Base-by-base conservation (phyloP, 2,113 vertebrate species). In the Edolisoma coerulescens region DNA sequence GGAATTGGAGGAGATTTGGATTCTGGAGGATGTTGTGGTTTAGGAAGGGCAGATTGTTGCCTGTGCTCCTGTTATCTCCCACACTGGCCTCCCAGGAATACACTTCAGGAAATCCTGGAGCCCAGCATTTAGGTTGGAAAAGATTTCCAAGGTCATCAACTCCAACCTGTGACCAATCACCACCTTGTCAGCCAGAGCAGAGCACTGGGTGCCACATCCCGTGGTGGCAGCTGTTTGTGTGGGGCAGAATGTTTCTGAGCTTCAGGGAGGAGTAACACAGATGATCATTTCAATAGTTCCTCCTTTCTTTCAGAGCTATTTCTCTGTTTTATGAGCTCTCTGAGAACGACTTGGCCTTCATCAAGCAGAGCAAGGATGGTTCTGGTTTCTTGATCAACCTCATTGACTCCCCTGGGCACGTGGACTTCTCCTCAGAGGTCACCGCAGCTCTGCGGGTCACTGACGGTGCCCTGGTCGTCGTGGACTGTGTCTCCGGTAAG, bases 361-460 rank as follows among this genome's bases (percentile, higher is more conserved):
- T 99, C 96, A 99, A 99, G 98, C 99, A 99, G 89, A 97, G 97
- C 97, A 99, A 98, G 83, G 99, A 99, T 67, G 99, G 99, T 7
- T 89, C 96, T 8, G 99, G 99, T 54, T 99, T 99, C 94, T 98
- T 99, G 84, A 99, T 99, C 97, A 99, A 99, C 95, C 96, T 99
- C 90, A 99, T 99, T 1, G 99, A 99, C 85, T 99, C 99, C 19
- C 99, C 99, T 0, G 99, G 99, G 11, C 99, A 99, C 1, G 99
- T 99, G 10, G 99, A 99, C 94, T 99, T 99, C 96, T 99, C 99
- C 18, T 99, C 99, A 0, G 99, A 99, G 97, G 99, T 99, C 89
- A 99, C 99, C 0, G 99, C 99, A 27, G 99, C 99, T 19, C 98
- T 99, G 56, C 98, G 99, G 27, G 99, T 99, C 93, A 99, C 99